Conservation (phyloP, 2,113 vertebrate species). For the Psittacara wagleri region DNA sequence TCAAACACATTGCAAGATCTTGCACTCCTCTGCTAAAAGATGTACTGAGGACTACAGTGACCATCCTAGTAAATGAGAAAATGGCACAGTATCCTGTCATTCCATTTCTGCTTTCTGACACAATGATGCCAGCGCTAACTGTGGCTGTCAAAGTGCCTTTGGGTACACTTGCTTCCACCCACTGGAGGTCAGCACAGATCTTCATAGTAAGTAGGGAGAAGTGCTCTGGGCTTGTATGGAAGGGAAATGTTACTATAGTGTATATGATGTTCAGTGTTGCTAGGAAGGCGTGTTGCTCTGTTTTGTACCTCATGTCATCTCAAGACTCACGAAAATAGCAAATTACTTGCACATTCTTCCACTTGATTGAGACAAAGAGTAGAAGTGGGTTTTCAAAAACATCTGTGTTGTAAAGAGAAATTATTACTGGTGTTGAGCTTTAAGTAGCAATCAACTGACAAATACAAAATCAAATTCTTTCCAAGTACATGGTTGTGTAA, state of each 20-base stretch:
- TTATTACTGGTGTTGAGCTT: background rate
- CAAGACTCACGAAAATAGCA: background rate
- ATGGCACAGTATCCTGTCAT: background rate
- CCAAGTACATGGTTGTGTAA: background rate
- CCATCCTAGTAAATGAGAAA: background rate
- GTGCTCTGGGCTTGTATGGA: background rate
- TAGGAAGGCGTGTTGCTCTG: background rate
- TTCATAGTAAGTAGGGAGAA: background rate
- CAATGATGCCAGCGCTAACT: background rate
- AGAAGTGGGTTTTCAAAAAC: background rate
- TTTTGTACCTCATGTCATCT: background rate
- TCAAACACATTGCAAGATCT: background rate
- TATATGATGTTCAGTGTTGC: background rate
- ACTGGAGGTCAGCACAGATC: conserved; percentile 60
- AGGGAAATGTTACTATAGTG: background rate
- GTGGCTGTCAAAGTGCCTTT: background rate
- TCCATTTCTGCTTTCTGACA: background rate
- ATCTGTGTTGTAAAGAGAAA: background rate
- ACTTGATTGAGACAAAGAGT: background rate
- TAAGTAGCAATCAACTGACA: background rate
- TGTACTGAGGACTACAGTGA: background rate
- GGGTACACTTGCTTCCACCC: background rate
- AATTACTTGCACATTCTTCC: background rate
- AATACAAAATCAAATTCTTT: background rate
- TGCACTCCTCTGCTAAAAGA: background rate